phyloP scores from a whole-genome alignment of 30 jellyfish, hydroid and myxozoan genomes.

The Chironex yamaguchii region DNA sequence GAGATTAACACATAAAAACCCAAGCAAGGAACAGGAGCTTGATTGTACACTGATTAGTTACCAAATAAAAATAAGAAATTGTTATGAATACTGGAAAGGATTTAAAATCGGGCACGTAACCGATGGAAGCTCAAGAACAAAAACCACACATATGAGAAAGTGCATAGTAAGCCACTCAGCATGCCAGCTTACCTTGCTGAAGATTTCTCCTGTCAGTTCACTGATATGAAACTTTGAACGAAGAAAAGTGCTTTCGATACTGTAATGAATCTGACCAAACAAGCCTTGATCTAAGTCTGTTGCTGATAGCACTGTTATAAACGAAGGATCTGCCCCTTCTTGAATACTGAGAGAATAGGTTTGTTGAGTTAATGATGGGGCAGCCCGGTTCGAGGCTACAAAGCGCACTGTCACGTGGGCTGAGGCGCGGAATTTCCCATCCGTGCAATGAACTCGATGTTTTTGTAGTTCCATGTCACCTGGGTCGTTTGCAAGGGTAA shows the following conservation, averaged over 20 bases:
- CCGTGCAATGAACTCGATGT: conserved; percentile 76
- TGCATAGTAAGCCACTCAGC: too few species aligned
- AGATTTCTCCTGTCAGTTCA: conserved; percentile 67
- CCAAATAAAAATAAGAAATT: too few species aligned
- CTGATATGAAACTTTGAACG: conserved; percentile 33
- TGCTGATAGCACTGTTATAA: conserved; percentile 64
- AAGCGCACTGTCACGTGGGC: conserved; percentile 39
- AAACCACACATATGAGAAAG: too few species aligned
- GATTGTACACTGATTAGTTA: too few species aligned
- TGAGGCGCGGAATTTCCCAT: conserved; percentile 62
- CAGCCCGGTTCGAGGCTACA: conserved; percentile 41
- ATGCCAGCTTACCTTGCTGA: conserved; percentile 55
- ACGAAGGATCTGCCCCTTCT: conserved; percentile 61
- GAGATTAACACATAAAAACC: too few species aligned
- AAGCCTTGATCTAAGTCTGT: conserved; percentile 64
- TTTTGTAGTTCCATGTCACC: conserved; percentile 40
- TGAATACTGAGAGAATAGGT: conserved; percentile 21
- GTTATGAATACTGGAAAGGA: background rate
- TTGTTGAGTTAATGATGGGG: conserved; percentile 12
- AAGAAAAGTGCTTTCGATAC: conserved; percentile 53
- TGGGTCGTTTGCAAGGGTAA: conserved; percentile 71
- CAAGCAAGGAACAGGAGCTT: too few species aligned
- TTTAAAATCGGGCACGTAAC: too few species aligned
- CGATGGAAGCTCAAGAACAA: too few species aligned
- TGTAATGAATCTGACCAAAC: conserved; percentile 52